Percentiles rank a stretch among this genome's conserved stretches.
Evolutionary conservation across 2,113 vertebrate species (phyloP).

Genomic region (Sphaerodactylus townsendi): DNA sequence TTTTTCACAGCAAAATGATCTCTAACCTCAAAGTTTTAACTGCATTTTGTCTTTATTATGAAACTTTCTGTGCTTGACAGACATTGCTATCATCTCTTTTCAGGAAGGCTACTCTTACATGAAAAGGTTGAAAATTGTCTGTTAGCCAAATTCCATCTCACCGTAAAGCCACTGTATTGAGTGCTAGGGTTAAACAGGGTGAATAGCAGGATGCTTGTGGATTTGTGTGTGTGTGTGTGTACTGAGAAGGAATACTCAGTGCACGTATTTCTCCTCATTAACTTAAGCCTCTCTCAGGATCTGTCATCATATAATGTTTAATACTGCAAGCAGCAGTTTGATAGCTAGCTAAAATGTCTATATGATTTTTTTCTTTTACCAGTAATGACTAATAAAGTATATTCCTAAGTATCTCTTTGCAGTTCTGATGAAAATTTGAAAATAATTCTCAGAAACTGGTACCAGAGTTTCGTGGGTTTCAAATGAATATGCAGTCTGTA

Average conservation of each 20-base stretch:
- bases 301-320: not conserved
- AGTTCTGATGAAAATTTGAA: conserved; percentile 18
- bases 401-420: not conserved
- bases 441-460: not conserved
- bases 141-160: not conserved
- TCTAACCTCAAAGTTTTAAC: not conserved
- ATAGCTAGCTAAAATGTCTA: not conserved
- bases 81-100: conserved; percentile 10
- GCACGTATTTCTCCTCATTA: not conserved
- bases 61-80: not conserved
- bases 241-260: not conserved
- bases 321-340: not conserved
- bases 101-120: not conserved
- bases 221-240: not conserved
- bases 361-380: not conserved
- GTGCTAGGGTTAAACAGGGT: not conserved
- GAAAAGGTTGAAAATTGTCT: not conserved
- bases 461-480: not conserved
- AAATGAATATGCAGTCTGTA: not conserved
- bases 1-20: not conserved
- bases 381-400: not conserved
- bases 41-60: not conserved
- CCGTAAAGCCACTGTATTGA: not conserved
- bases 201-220: not conserved
- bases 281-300: not conserved